Base-by-base conservation (phyloP, 2,888 invertebrate species). In the Hyles lineata region DNA sequence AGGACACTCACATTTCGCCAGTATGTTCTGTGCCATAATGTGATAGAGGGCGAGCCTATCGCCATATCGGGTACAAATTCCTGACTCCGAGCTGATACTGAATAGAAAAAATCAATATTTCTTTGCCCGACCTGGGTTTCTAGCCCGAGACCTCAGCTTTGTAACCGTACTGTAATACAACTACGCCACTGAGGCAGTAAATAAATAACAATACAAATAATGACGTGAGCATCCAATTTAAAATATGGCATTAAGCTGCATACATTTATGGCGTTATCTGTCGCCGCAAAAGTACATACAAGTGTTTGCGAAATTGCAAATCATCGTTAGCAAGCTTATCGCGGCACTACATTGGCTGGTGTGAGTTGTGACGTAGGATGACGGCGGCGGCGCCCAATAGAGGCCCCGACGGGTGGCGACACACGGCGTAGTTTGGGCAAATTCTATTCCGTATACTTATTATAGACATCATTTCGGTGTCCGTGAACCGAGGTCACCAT, bases 401-500 rank as follows among this genome's bases (percentile, higher is more conserved):
- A 81, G 84, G 84, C 85, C 78, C 76, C 72, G 70, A 63, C 71
- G 78, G 85, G 84, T 77, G 74, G 72, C 72, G 58, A 72, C 55
- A 72, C 52, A 62, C 67, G n/a, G 50, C 59, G 32, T 62, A 70
- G 55, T 67, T 59, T 58, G 58, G 62, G 35, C n/a, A 58, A 59
- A 55, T 52, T 73, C 70, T 59, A 61, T 70, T 70, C 25, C 25
- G 29, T 52, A 52, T 19, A 29, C n/a, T 32, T 32, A 50, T n/a
- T 19, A 15, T 58, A 32, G 67, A 23, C 67, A 67, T 67, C 23
- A 50, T n/a, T 50, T 67, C 6, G 23, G 50, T 67, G 63, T 43
- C 43, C 63, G 21, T 67, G 63, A 43, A 67, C 63, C 17, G 63
- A 43, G 63, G 63, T 55, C 55, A 70, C n/a, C 52, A 32, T 21